Evolutionary conservation across 2,888 invertebrate genomes (phyloP).

Genomic region (Noctua pronuba): DNA sequence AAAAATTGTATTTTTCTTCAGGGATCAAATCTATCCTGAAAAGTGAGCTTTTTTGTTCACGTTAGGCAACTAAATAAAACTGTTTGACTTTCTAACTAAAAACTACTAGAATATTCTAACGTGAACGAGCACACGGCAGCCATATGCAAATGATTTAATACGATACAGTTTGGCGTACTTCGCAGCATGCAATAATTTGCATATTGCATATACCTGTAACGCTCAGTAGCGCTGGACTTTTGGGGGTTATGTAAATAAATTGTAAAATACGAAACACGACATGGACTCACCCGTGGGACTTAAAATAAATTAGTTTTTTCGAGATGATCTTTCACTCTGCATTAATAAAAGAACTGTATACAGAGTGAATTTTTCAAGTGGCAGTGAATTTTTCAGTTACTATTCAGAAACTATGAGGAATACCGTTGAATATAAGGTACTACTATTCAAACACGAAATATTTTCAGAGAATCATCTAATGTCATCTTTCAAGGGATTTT

Average conservation of each 20-base stretch:
- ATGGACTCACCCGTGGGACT: neutral
- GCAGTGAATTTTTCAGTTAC: no score
- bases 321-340: no score
- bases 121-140: neutral
- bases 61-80: neutral
- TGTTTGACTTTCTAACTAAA: neutral
- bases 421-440: no score
- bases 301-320: neutral
- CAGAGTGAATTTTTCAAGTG: no score
- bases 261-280: neutral
- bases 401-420: no score
- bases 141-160: constrained; percentile 34
- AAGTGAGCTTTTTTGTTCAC: neutral
- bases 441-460: no score
- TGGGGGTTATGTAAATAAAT: neutral
- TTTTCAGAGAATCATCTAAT: no score
- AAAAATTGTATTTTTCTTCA: neutral
- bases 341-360: no score
- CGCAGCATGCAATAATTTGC: constrained; percentile 36
- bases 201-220: constrained; percentile 21
- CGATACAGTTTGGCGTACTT: neutral
- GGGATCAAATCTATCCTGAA: neutral
- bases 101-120: neutral
- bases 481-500: no score
- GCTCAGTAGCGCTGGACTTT: neutral